phyloP scores from a whole-genome alignment of 2,797 vertebrate species.

The Sternarchorhynchus goeldii region DNA sequence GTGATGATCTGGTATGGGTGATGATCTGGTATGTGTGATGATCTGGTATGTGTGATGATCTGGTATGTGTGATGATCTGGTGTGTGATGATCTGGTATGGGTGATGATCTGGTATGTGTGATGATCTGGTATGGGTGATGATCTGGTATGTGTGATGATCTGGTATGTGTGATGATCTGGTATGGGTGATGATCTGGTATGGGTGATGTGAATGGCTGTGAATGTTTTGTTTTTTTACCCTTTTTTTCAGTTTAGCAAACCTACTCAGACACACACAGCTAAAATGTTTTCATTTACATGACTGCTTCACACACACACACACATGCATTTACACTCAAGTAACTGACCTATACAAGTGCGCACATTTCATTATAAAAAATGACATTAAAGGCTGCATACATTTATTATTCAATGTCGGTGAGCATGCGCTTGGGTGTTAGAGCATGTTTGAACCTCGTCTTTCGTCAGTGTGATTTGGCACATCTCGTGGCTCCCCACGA shows the following conservation, averaged over 20 bases:
- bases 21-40: not conserved
- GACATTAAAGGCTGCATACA: not conserved
- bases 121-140: not conserved
- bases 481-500: constrained; percentile 89
- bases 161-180: not conserved
- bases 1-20: too few relatives aligned
- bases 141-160: not conserved
- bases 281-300: too few relatives aligned
- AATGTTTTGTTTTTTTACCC: too few relatives aligned
- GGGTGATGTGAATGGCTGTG: too few relatives aligned
- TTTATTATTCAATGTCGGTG: too few relatives aligned
- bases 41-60: not conserved
- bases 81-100: too few relatives aligned
- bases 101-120: not conserved
- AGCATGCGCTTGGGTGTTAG: not conserved
- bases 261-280: too few relatives aligned
- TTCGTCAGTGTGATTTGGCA: constrained; percentile 93
- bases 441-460: constrained; percentile 79
- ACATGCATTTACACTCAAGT: not conserved
- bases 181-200: too few relatives aligned
- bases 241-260: too few relatives aligned
- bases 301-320: constrained; percentile 59
- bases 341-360: not conserved
- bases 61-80: too few relatives aligned
- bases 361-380: not conserved